Evolutionary conservation across 2,888 invertebrate species (phyloP), one percentile per base, ranked within the genome.

Genomic region (Mesorhabditis belari): DNA sequence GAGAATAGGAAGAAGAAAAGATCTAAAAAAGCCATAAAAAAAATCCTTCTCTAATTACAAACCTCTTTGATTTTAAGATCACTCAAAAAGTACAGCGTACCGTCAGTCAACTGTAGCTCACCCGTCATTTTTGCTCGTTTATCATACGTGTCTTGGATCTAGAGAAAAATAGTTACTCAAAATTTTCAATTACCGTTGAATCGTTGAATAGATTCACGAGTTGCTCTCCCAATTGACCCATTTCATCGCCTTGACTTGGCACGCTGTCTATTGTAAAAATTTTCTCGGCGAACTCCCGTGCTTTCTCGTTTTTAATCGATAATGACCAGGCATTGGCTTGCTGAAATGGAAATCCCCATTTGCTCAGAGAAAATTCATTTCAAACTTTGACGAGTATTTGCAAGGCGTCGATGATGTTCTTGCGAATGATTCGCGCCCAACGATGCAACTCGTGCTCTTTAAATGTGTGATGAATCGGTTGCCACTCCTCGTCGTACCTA

Each of bases 401-500:
- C 24, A 75, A 50, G 4, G 63, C 61, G 21, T 68, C 68, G 24
- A 74, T 50, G 17, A 73, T 62, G 59, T 74, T 74, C 44, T 56
- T 53, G 2, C 69, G 68, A 21, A 74, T 69, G 23, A 67, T 57
- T 17, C 57, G 19, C 19, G 57, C 49, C 59, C 66, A 75, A 9
- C 60, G 55, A 4, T 55, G 58, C 29, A 61, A 61, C 35, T 69
- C 69, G 44, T 63, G 60, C 23, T 23, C 25, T 12, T 52, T 55
- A 49, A 60, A 57, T 49, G 61, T 51, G 57, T 58, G 54, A 17
- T 52, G 49, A 55, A 57, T 60, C 24, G 49, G 58, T 23, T 23
- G 53, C 72, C 72, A 72, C 23, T 69, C 49, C 49, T 70, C 58
- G 62, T 74, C 61, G 62, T 63, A 69, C 58, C 60, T 62, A 61